Base-by-base conservation (phyloP, 2,888 invertebrate genomes). In the Salpingus planirostris region DNA sequence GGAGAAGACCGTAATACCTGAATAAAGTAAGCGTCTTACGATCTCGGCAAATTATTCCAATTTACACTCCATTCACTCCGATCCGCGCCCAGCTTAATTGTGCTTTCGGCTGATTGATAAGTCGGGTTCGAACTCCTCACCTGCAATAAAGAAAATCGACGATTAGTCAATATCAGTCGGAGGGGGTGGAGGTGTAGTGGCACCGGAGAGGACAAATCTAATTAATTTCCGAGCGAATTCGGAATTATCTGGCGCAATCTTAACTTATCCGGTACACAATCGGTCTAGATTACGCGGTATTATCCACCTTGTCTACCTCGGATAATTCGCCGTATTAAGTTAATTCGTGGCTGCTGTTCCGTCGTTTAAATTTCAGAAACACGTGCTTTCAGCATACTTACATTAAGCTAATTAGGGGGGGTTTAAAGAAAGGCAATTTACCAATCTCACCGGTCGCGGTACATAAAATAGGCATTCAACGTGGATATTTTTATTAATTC, bases 251-350 rank as follows among this genome's bases (percentile, higher is more conserved):
- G 30, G 29, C 36, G 40, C 46, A 43, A 44, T 45, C 44, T 45
- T 49, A 32, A 36, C 30, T 38, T 33, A 38, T 38, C 42, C 42
- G 44, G 47, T 44, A 46, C 44, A 50, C 48, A 52, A 52, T 55
- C 50, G 50, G 46, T 49, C 50, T 43, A 43, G 50, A 49, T 50
- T 50, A 50, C 42, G 39, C 38, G 44, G 46, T 40, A 50, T 53
- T 52, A 53, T 50, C 50, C 49, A 54, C 53, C 54, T 54, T 53
- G 52, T 52, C 50, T 50, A 47, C 50, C 46, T 47, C 44, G 39
- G 49, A 51, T 55, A 53, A 47, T 49, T 50, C 55, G 42, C 48
- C 42, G 44, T 44, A 47, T 39, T 44, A 46, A 50, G 42, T 46
- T 50, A 49, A 52, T 52, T 52, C 46, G 42, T 23, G 42, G 38